A percentile compares a stretch with the other conserved stretches of the same genome.
phyloP scores from a whole-genome alignment of 1,140 invertebrate genomes.

The Heterodera schachtii region DNA sequence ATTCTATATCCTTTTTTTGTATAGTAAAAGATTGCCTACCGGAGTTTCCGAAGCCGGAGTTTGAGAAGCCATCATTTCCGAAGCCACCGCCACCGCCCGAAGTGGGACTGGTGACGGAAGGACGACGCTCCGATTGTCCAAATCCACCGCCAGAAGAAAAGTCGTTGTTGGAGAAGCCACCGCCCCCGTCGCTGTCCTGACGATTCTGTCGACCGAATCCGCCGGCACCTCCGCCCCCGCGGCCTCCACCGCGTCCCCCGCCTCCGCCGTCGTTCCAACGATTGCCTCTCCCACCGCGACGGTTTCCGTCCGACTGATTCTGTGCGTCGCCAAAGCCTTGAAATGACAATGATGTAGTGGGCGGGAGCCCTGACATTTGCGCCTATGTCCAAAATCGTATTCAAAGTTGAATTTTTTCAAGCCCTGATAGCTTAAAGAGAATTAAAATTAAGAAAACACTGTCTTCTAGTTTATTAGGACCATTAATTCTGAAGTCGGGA shows the following conservation, averaged over 20 bases:
- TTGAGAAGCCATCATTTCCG: slow-evolving; percentile 13
- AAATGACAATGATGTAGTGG: not conserved
- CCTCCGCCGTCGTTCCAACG: not conserved
- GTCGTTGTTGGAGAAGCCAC: not conserved
- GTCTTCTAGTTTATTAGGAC: too few species aligned
- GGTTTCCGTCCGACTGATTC: not conserved
- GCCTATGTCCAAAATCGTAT: too few species aligned
- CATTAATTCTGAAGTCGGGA: too few species aligned
- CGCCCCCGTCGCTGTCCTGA: not conserved
- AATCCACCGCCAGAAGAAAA: not conserved
- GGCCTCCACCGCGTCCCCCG: not conserved
- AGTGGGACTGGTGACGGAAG: not conserved
- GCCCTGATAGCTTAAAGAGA: too few species aligned
- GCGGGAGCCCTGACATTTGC: too few species aligned
- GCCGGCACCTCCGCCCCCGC: slow-evolving; percentile 3
- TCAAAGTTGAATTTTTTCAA: too few species aligned
- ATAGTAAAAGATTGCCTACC: too few species aligned
- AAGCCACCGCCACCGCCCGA: not conserved
- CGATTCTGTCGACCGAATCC: not conserved
- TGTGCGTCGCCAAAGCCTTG: not conserved
- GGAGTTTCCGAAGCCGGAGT: not conserved
- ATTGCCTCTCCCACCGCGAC: not conserved
- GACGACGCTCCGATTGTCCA: not conserved
- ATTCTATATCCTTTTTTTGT: too few species aligned
- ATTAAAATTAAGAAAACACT: too few species aligned